These are phyloP conservation scores for Axinella damicornis DNA, from an alignment of 37 sponge, comb jelly and placozoan species.

Conservation along the genomic window DNA sequence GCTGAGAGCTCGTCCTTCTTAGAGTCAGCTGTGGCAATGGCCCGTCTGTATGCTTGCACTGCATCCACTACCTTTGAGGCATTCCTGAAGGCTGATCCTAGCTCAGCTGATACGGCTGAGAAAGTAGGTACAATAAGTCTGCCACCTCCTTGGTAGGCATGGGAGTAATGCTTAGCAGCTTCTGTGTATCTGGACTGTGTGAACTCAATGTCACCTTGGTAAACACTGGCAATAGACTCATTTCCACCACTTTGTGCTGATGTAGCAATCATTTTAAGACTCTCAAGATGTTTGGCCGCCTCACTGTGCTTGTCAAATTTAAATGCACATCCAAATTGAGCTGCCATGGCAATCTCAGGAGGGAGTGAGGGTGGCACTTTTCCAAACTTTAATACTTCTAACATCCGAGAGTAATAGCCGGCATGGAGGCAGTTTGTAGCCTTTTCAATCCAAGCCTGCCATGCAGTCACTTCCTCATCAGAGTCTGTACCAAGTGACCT, in stretches of 20 bases:
- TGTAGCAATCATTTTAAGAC: neutral
- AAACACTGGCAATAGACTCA: constrained; percentile 31
- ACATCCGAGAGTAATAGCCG: too few relatives aligned
- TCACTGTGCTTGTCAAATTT: constrained; percentile 27
- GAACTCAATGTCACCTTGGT: constrained; percentile 58
- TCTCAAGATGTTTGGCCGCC: constrained; percentile 16
- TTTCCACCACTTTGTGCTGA: neutral
- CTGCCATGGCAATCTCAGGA: too few relatives aligned
- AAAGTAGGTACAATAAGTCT: constrained; percentile 10
- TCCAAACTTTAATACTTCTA: too few relatives aligned
- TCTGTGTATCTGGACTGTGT: neutral
- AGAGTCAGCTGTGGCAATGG: constrained; percentile 18
- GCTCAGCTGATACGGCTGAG: constrained; percentile 33
- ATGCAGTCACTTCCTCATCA: too few relatives aligned
- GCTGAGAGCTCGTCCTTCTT: constrained; percentile 54
- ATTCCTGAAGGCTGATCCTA: constrained; percentile 21
- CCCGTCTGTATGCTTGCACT: constrained; percentile 19
- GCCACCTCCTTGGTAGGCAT: constrained; percentile 26
- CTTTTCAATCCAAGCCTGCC: too few relatives aligned
- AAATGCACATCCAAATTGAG: neutral
- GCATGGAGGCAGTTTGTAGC: too few relatives aligned
- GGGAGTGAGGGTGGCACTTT: too few relatives aligned
- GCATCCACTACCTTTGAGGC: constrained; percentile 45
- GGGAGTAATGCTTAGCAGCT: constrained; percentile 35
- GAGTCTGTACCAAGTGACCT: too few relatives aligned